Percentiles rank a stretch among this genome's conserved stretches.
Conservation (phyloP, 2,888 invertebrate species). For the Sesamia inferens region DNA sequence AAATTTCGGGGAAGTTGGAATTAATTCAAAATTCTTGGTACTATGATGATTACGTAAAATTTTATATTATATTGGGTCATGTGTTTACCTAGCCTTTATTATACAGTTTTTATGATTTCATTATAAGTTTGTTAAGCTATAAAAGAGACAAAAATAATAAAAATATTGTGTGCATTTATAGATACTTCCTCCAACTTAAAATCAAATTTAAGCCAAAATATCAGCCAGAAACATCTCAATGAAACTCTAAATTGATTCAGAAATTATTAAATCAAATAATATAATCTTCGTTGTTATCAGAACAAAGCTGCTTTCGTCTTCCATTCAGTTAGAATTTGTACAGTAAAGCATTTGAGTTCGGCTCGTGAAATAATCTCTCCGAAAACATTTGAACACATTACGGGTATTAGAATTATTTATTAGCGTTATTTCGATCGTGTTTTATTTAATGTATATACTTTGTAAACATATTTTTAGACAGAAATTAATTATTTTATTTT, state of each 20-base stretch:
- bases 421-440: slow-evolving; percentile 29
- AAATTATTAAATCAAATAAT: slow-evolving; percentile 28
- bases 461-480: slow-evolving; percentile 3
- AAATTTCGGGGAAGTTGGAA: too few relatives aligned
- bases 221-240: neutral
- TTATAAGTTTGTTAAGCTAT: too few relatives aligned
- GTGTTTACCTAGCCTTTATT: too few relatives aligned
- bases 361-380: slow-evolving; percentile 23
- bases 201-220: slow-evolving; percentile 9
- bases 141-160: neutral
- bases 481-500: neutral
- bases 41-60: too few relatives aligned
- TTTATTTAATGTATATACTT: slow-evolving; percentile 21
- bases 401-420: slow-evolving; percentile 52
- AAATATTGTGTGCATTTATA: too few relatives aligned
- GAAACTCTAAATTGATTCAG: slow-evolving; percentile 14
- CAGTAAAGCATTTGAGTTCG: slow-evolving; percentile 22
- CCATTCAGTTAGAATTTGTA: slow-evolving; percentile 25
- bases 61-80: too few relatives aligned
- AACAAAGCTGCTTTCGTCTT: slow-evolving; percentile 26
- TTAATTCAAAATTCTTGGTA: too few relatives aligned
- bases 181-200: neutral
- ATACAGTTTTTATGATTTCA: too few relatives aligned
- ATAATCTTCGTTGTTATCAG: slow-evolving; percentile 22
- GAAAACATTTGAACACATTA: slow-evolving; percentile 36